Evolutionary conservation across 2,888 invertebrate species (phyloP).

Genomic region (Plebejus melissa): DNA sequence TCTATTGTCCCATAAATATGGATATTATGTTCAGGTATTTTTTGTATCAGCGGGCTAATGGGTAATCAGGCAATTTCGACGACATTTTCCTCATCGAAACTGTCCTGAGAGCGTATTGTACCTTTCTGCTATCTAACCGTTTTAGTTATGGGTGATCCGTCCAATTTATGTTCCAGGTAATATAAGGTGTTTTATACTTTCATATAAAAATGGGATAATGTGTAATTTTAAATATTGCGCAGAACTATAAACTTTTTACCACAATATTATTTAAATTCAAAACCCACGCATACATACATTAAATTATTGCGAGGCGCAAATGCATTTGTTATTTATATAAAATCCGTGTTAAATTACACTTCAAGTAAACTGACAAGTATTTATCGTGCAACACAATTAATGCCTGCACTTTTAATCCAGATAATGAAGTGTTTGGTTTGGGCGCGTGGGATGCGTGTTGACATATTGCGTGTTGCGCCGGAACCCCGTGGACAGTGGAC

Average conservation of each 20-base stretch:
- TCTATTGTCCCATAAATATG: conserved; percentile 16
- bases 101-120: not conserved
- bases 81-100: conserved; percentile 8
- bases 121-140: not conserved
- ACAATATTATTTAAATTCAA: not conserved
- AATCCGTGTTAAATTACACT: conserved; percentile 8
- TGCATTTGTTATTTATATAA: conserved; percentile 3
- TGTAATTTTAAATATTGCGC: too few relatives aligned
- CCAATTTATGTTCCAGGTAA: not conserved
- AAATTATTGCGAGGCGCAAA: conserved; percentile 1
- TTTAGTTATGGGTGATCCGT: not conserved
- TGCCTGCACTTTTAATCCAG: conserved; percentile 23
- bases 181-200: not conserved
- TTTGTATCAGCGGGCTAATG: conserved; percentile 9
- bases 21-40: conserved; percentile 15
- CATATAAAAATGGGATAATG: too few relatives aligned
- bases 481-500: conserved; percentile 33
- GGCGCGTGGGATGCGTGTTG: conserved; percentile 28
- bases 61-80: not conserved
- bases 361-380: conserved; percentile 11
- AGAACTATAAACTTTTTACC: not conserved
- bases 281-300: not conserved
- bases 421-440: conserved; percentile 26
- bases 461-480: conserved; percentile 33
- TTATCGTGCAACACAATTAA: conserved; percentile 16